Percentiles rank a stretch among this genome's conserved stretches.
These are phyloP conservation scores for Bos javanicus DNA, from an alignment of 2,113 vertebrate species.

Conservation along the genomic window DNA sequence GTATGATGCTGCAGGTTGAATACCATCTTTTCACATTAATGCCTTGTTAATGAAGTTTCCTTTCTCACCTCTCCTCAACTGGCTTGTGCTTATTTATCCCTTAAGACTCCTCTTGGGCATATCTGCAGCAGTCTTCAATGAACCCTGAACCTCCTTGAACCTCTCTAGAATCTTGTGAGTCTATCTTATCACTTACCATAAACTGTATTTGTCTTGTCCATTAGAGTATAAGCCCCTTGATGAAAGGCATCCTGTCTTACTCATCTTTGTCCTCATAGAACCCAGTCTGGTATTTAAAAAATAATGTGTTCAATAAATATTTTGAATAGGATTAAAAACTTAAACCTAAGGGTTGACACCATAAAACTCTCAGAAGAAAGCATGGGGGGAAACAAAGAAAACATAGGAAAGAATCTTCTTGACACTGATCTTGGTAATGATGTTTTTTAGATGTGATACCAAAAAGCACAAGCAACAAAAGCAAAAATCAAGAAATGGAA, in stretches of 20 bases:
- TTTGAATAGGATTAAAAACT: background rate
- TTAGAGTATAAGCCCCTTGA: background rate
- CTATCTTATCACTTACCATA: background rate
- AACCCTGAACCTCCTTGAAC: background rate
- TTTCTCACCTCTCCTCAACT: background rate
- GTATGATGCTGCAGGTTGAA: background rate
- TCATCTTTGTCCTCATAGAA: background rate
- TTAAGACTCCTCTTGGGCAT: background rate
- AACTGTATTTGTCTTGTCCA: background rate
- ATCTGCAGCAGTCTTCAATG: background rate
- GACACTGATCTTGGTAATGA: background rate
- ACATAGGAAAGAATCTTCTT: background rate
- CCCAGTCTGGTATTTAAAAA: background rate
- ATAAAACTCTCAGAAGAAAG: background rate
- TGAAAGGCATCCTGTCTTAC: background rate
- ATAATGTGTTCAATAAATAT: background rate
- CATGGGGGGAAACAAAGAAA: background rate
- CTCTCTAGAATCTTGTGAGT: background rate
- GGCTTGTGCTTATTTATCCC: background rate
- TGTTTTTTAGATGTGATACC: background rate
- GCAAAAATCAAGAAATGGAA: background rate
- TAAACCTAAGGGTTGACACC: background rate
- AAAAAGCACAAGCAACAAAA: background rate
- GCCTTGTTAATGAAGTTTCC: background rate
- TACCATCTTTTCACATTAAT: background rate